phyloP scores from a whole-genome alignment of 2,113 vertebrate species.

The Dicaeum eximium region DNA sequence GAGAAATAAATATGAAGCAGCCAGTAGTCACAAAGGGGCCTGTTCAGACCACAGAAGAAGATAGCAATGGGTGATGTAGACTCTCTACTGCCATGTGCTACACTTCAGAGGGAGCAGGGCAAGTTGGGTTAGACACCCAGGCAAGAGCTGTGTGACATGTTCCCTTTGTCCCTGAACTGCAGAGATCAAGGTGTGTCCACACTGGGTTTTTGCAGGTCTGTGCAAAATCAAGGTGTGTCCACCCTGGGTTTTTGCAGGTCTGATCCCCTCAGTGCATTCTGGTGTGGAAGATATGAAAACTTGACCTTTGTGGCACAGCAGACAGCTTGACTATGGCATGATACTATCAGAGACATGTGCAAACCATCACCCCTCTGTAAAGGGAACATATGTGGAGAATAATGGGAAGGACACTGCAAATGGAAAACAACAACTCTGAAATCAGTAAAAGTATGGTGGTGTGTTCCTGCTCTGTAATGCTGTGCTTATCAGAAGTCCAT shows the following conservation, averaged over 20 bases:
- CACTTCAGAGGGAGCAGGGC: background rate
- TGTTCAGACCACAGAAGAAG: background rate
- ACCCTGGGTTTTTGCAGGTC: background rate
- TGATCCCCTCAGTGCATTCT: background rate
- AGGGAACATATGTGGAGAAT: background rate
- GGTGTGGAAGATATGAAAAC: background rate
- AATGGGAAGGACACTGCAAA: background rate
- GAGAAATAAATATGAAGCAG: background rate
- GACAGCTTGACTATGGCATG: rapidly evolving
- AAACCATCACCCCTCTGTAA: background rate
- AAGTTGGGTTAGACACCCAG: background rate
- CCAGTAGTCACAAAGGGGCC: background rate
- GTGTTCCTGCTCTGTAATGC: background rate
- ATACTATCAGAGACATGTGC: background rate
- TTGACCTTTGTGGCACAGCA: background rate
- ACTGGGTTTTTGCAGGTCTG: background rate
- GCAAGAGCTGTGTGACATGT: background rate
- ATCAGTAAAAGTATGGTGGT: background rate
- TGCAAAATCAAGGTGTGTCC: rapidly evolving
- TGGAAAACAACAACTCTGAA: background rate
- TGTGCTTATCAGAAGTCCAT: background rate
- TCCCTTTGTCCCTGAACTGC: background rate
- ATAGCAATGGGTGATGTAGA: background rate
- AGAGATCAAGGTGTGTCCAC: background rate
- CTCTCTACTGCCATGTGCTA: background rate